A percentile compares a stretch with the other conserved stretches of the same genome.
Evolutionary conservation across 2,888 invertebrate species (phyloP).

Genomic region (Epiblema foenella): DNA sequence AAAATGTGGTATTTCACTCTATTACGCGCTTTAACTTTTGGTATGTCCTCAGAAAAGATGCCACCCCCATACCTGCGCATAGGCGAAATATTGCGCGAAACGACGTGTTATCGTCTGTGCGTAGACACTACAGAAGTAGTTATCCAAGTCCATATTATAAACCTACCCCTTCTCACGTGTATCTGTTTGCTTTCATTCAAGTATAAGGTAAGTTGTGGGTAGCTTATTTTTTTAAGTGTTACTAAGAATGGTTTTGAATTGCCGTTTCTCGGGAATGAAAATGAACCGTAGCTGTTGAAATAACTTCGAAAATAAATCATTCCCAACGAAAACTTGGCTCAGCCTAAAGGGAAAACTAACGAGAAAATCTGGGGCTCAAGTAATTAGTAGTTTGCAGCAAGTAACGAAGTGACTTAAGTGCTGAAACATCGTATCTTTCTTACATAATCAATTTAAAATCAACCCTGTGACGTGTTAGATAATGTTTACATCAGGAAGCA

Average conservation of each 20-base stretch:
- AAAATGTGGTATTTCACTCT: too few relatives aligned
- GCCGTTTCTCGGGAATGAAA: conserved; percentile 1
- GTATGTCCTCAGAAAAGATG: too few relatives aligned
- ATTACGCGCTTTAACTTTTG: too few relatives aligned
- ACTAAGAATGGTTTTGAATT: background rate
- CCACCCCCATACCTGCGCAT: too few relatives aligned
- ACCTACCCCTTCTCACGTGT: too few relatives aligned
- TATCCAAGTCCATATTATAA: too few relatives aligned
- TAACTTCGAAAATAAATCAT: conserved; percentile 42
- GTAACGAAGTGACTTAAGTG: conserved; percentile 7
- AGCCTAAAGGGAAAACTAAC: conserved; percentile 42
- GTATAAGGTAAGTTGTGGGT: background rate
- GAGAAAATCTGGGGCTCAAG: conserved; percentile 41
- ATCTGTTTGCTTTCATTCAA: too few relatives aligned
- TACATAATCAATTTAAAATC: conserved; percentile 1
- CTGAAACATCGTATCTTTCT: conserved; percentile 4
- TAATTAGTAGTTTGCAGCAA: conserved; percentile 44
- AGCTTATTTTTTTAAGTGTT: background rate
- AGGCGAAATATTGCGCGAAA: too few relatives aligned
- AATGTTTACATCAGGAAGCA: background rate
- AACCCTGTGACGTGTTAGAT: background rate
- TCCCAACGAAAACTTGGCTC: conserved; percentile 36
- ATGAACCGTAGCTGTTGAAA: conserved; percentile 32
- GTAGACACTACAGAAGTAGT: too few relatives aligned
- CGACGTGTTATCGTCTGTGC: too few relatives aligned